These are phyloP conservation scores for Tachystola acroxantha DNA, from an alignment of 2,888 invertebrate genomes.

Conservation along the genomic window DNA sequence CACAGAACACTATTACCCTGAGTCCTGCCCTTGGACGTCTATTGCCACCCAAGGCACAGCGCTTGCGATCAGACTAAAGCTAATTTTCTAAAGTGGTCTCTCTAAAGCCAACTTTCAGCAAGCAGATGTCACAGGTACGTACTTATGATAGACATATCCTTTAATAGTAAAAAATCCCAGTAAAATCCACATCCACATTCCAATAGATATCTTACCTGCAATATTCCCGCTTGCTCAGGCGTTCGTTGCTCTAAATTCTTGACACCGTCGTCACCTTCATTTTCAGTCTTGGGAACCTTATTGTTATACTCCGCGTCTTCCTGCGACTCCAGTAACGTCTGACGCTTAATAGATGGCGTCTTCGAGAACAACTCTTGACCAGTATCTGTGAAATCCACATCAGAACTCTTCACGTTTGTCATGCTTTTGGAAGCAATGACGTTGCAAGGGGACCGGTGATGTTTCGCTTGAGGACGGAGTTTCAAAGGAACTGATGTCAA, in stretches of 20 bases:
- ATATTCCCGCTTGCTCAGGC: conserved; percentile 74
- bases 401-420: conserved; percentile 79
- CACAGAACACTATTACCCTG: no score
- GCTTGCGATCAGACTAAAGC: no score
- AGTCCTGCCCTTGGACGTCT: no score
- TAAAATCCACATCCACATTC: no score
- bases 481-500: conserved; percentile 70
- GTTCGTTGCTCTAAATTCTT: conserved; percentile 37
- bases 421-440: conserved; percentile 80
- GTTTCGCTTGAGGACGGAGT: conserved; percentile 70
- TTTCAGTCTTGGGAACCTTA: conserved; percentile 72
- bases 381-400: conserved; percentile 62
- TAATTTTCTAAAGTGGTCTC: no score
- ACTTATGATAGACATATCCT: no score
- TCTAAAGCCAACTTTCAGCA: no score
- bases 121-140: no score
- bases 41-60: no score
- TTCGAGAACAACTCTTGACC: conserved; percentile 55
- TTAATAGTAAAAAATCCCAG: no score
- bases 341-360: conserved; percentile 62
- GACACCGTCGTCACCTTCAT: conserved; percentile 36
- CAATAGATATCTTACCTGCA: conserved; percentile 80
- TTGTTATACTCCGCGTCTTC: conserved; percentile 69
- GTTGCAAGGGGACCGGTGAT: conserved; percentile 47
- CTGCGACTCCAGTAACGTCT: conserved; percentile 64